These are phyloP conservation scores for Polypedilum pembai DNA, from an alignment of 1,140 invertebrate genomes.

Conservation along the genomic window DNA sequence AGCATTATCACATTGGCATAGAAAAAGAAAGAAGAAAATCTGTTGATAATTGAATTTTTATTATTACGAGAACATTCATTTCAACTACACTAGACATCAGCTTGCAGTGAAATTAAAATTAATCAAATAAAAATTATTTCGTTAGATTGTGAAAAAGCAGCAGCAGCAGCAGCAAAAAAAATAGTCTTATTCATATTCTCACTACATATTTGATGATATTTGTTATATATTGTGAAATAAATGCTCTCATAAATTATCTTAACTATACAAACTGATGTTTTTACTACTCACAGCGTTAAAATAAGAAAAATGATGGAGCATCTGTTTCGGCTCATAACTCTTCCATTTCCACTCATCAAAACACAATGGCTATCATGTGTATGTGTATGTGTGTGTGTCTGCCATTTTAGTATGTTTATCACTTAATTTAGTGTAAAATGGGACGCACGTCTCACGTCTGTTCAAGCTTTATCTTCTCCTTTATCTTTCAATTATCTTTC, in stretches of 20 bases:
- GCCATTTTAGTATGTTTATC: conserved; percentile 12
- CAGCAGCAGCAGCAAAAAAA: too few species aligned
- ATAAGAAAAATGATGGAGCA: background rate
- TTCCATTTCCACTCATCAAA: background rate
- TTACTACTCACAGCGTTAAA: background rate
- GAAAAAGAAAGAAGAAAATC: too few species aligned
- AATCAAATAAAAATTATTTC: too few species aligned
- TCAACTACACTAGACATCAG: too few species aligned
- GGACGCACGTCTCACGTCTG: background rate
- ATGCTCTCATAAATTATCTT: background rate
- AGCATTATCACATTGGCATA: too few species aligned
- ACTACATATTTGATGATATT: too few species aligned
- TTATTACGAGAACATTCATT: too few species aligned
- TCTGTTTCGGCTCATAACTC: background rate
- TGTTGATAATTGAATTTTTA: too few species aligned
- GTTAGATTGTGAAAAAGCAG: too few species aligned
- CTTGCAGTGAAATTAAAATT: too few species aligned
- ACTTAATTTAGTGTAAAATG: conserved; percentile 6
- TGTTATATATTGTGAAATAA: background rate
- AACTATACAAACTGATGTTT: too few species aligned
- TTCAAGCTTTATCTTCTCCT: background rate
- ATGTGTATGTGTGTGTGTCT: background rate
- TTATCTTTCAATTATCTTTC: background rate
- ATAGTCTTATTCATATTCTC: too few species aligned
- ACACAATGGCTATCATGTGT: background rate